Conservation (phyloP, 2,888 invertebrate species). For the Drosophila atroscutellata region DNA sequence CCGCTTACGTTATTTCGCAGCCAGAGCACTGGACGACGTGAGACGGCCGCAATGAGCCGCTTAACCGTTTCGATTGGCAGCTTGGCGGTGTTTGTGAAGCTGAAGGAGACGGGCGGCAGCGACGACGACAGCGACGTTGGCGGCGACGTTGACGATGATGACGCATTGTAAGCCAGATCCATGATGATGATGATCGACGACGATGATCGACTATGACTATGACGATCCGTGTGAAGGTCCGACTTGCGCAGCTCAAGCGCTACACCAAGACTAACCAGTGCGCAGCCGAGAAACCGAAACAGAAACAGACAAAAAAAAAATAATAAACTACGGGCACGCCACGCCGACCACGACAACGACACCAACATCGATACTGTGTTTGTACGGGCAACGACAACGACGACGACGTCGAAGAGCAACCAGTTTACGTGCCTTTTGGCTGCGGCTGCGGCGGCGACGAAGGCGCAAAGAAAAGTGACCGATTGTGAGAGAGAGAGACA, state of each 20-base stretch:
- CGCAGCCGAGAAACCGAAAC: conserved; percentile 32
- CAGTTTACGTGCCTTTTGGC: conserved; percentile 81
- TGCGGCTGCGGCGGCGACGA: conserved; percentile 51
- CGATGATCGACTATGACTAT: conserved; percentile 36
- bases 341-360: conserved; percentile 55
- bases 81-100: conserved; percentile 78
- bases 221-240: conserved; percentile 35
- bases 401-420: conserved; percentile 51
- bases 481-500: conserved; percentile 6
- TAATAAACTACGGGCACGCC: conserved; percentile 67
- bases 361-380: conserved; percentile 28
- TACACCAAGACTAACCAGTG: conserved; percentile 73
- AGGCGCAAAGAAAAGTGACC: conserved; percentile 55
- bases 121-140: conserved; percentile 40
- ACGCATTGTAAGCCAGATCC: conserved; percentile 74
- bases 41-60: conserved; percentile 76
- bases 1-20: conserved; percentile 72
- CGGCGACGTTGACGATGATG: conserved; percentile 60
- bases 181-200: conserved; percentile 42
- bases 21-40: conserved; percentile 76
- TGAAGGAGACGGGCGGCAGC: conserved; percentile 51
- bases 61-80: conserved; percentile 78
- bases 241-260: conserved; percentile 78
- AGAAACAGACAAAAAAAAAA: conserved; percentile 29
- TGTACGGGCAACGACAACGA: conserved; percentile 48